These are phyloP conservation scores for Philypnodon macrostomus DNA, from an alignment of 2,797 vertebrate genomes.

Conservation along the genomic window DNA sequence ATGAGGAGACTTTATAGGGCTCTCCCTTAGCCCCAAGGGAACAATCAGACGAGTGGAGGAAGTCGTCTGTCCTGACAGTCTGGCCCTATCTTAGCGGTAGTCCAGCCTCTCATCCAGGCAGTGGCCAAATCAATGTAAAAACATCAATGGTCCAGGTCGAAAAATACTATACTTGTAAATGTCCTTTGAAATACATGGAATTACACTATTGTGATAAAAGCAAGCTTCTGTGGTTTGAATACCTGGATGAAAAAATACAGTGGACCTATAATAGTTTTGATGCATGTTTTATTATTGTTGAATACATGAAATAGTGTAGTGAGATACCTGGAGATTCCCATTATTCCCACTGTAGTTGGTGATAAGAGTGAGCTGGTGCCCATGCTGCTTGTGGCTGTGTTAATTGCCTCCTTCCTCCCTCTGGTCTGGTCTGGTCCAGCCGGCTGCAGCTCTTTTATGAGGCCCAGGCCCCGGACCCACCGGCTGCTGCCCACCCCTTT, in stretches of 20 bases:
- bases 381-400: slow-evolving; percentile 81
- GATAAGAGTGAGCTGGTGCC: slow-evolving; percentile 88
- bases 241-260: too few relatives aligned
- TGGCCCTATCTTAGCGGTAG: slow-evolving; percentile 86
- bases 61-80: slow-evolving; percentile 93
- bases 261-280: too few relatives aligned
- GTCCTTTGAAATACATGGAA: too few relatives aligned
- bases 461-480: slow-evolving; percentile 70
- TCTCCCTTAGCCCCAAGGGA: slow-evolving; percentile 68
- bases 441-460: slow-evolving; percentile 85
- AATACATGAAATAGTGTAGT: too few relatives aligned
- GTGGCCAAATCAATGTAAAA: slow-evolving; percentile 26
- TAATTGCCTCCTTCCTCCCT: slow-evolving; percentile 92
- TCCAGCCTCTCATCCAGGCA: slow-evolving; percentile 81
- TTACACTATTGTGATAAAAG: too few relatives aligned
- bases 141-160: too few relatives aligned
- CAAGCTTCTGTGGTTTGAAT: too few relatives aligned
- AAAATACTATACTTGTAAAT: too few relatives aligned
- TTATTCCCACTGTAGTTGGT: slow-evolving; percentile 70
- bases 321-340: too few relatives aligned
- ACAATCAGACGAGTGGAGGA: slow-evolving; percentile 86
- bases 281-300: too few relatives aligned
- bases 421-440: slow-evolving; percentile 74
- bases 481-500: slow-evolving; percentile 53
- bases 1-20: slow-evolving; percentile 77